phyloP scores from a whole-genome alignment of 92 coral and sea anemone species.

The Palythoa heliodiscus region DNA sequence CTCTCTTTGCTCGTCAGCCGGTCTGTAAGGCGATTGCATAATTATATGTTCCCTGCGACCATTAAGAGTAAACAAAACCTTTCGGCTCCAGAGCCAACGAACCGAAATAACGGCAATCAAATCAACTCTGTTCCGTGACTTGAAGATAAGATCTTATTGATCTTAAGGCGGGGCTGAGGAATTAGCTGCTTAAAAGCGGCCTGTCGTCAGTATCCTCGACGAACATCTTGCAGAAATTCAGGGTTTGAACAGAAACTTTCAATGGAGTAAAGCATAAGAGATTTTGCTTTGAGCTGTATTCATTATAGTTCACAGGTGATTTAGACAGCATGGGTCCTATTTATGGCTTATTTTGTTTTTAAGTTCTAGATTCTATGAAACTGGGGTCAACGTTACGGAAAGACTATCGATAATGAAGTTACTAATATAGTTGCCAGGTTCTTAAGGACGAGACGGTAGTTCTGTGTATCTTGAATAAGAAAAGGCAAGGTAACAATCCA shows the following conservation, averaged over 20 bases:
- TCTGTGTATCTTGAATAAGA: slow-evolving; percentile 21
- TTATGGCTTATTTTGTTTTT: not conserved
- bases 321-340: slow-evolving; percentile 1
- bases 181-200: slow-evolving; percentile 70
- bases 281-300: slow-evolving; percentile 32
- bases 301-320: slow-evolving; percentile 21
- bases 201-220: slow-evolving; percentile 62
- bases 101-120: slow-evolving; percentile 16
- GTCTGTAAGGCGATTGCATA: slow-evolving; percentile 20
- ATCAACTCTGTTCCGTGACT: slow-evolving; percentile 68
- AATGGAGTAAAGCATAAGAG: not conserved
- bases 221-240: slow-evolving; percentile 42
- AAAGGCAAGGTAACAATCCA: not conserved
- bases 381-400: not conserved
- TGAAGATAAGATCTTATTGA: slow-evolving; percentile 61
- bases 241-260: not conserved
- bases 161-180: slow-evolving; percentile 76
- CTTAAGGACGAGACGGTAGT: not conserved
- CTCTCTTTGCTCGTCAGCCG: slow-evolving; percentile 1
- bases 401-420: not conserved
- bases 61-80: slow-evolving; percentile 13
- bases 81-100: slow-evolving; percentile 13
- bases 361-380: not conserved
- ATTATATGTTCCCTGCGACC: slow-evolving; percentile 1
- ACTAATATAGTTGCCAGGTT: not conserved